Percentiles rank a stretch among this genome's conserved stretches.
These are phyloP conservation scores for Eristalinus aeneus DNA, from an alignment of 2,888 invertebrate genomes.

Conservation along the genomic window DNA sequence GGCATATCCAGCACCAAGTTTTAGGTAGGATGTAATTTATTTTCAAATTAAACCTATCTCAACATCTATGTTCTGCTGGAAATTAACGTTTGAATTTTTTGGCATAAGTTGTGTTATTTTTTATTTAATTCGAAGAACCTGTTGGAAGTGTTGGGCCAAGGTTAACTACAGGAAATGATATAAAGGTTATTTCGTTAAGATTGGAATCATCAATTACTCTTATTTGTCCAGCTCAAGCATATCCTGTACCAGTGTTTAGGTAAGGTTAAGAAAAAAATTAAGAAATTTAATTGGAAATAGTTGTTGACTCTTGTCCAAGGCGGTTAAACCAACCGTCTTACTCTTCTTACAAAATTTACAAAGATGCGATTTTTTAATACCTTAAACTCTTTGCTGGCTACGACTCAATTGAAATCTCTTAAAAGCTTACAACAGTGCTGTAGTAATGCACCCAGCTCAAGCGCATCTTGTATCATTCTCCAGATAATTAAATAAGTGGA, in stretches of 20 bases:
- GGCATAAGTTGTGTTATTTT: neutral
- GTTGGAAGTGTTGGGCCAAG: slow-evolving; percentile 86
- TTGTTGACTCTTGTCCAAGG: too few species aligned
- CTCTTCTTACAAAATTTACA: neutral
- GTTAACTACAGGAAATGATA: slow-evolving; percentile 81
- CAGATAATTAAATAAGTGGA: slow-evolving; percentile 82
- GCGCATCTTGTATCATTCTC: slow-evolving; percentile 88
- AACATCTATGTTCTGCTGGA: slow-evolving; percentile 40
- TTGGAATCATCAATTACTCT: slow-evolving; percentile 82
- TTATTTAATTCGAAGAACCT: slow-evolving; percentile 81
- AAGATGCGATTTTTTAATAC: neutral
- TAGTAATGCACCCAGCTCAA: slow-evolving; percentile 88
- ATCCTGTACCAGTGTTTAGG: slow-evolving; percentile 87
- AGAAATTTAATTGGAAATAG: too few species aligned
- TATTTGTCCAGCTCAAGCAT: slow-evolving; percentile 87
- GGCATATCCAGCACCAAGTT: slow-evolving; percentile 86
- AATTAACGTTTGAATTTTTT: neutral
- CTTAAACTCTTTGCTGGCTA: slow-evolving; percentile 87
- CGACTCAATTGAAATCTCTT: slow-evolving; percentile 80
- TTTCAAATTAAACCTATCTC: slow-evolving; percentile 61
- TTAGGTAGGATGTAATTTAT: slow-evolving; percentile 80
- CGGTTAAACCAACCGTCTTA: too few species aligned
- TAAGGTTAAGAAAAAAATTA: slow-evolving; percentile 81
- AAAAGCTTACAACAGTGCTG: slow-evolving; percentile 82
- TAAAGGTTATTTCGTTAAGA: slow-evolving; percentile 77